Evolutionary conservation across 2,888 invertebrate species (phyloP), one percentile per base, ranked within the genome.

Genomic region (Bombylius discolor): DNA sequence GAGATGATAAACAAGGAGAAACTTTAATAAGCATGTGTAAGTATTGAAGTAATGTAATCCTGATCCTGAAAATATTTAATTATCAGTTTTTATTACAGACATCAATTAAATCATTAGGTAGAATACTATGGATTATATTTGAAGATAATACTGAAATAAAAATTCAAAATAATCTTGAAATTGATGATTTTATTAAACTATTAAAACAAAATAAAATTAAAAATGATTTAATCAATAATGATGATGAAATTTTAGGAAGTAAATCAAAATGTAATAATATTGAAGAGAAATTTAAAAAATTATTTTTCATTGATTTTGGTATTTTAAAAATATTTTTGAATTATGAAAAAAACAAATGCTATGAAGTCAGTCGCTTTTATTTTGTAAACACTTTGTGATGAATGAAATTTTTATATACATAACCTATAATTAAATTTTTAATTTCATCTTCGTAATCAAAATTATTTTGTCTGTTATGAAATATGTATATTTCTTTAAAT

Each of bases 1-100:
- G 76, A 12, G 80, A 78, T 65, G 78, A 80, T 51, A 79, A 77
- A 62, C 74, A 79, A 60, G 81, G 81, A 31, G 80, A 81, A 66
- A 74, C 76, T 63, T 66, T 82, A 31, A 78, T 79, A n/a, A n/a
- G n/a, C n/a, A 62, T 65, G 75, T 69, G 83, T 83, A 75, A 70
- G 66, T 55, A 32, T 55, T 57, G 33, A 34, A 34, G 42, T 49
- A 48, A 32, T 5, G n/a, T 31, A 23, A 23, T 23, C 23, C 23
- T 23, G 23, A 23, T 23, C 23, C 23, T 23, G 32, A 46, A 31
- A 33, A 13, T 11, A 46, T 46, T 55, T n/a, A n/a, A n/a, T n/a
- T 13, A 49, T 11, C 31, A 32, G 5, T 14, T 14, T 9, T 34
- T 50, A 50, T 11, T 31, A 23, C 55, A 72, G 72, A 58, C 63